Evolutionary conservation across 2,888 invertebrate genomes (phyloP).

Genomic region (Leptarthrus brevirostris): DNA sequence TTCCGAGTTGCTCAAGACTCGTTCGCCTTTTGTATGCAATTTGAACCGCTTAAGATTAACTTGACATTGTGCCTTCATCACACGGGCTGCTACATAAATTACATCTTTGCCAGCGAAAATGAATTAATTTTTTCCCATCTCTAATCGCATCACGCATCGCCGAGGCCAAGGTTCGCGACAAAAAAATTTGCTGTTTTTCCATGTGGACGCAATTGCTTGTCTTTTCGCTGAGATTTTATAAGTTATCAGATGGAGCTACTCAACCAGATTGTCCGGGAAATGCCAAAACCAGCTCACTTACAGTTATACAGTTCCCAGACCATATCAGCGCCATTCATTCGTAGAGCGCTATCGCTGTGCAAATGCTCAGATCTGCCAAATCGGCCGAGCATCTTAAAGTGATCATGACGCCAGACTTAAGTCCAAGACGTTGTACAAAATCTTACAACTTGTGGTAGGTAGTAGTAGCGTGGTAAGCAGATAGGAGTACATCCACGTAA

Average conservation of each 20-base stretch:
- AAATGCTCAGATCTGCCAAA: constrained; percentile 13
- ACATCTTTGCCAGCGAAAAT: constrained; percentile 7
- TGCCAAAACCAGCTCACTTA: constrained; percentile 12
- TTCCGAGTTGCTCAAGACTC: constrained; percentile 11
- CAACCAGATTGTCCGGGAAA: constrained; percentile 13
- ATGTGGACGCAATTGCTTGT: neutral
- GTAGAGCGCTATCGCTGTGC: neutral
- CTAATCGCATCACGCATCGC: neutral
- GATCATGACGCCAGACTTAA: neutral
- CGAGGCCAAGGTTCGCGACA: constrained; percentile 26
- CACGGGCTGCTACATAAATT: constrained; percentile 2
- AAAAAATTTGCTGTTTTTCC: constrained; percentile 14
- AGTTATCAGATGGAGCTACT: constrained; percentile 6
- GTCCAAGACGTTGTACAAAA: constrained; percentile 12
- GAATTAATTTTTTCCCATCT: constrained; percentile 18
- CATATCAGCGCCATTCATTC: constrained; percentile 37
- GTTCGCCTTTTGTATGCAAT: neutral
- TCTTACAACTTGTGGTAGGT: neutral
- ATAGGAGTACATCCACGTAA: neutral
- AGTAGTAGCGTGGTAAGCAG: constrained; percentile 17
- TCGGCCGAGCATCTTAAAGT: constrained; percentile 6
- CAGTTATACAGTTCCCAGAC: constrained; percentile 28
- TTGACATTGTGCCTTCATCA: constrained; percentile 23
- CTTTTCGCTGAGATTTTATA: neutral
- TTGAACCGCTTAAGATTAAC: neutral